A percentile compares a stretch with the other conserved stretches of the same genome.
phyloP scores from a whole-genome alignment of 1,140 invertebrate genomes.

The Nephila pilipes region DNA sequence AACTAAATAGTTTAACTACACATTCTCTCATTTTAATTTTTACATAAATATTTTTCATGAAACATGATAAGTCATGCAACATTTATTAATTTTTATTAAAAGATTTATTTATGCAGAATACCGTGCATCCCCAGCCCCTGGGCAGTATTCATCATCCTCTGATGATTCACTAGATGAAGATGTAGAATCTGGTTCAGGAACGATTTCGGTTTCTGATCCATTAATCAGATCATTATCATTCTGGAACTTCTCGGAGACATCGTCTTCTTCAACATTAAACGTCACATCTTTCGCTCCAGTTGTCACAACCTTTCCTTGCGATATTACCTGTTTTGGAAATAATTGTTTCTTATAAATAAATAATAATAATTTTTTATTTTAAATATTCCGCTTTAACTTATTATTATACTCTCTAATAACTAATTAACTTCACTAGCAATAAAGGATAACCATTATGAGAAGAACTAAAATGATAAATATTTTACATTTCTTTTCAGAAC shows the following conservation, averaged over 20 bases:
- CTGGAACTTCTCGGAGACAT: constrained; percentile 3
- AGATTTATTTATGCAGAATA: not conserved
- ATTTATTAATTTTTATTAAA: no score
- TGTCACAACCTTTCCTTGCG: constrained; percentile 10
- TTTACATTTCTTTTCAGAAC: no score
- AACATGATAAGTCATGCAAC: no score
- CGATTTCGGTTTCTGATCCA: constrained; percentile 44
- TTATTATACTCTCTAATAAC: no score
- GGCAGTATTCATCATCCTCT: constrained; percentile 19
- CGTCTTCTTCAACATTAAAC: constrained; percentile 34
- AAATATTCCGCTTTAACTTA: no score
- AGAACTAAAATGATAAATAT: no score
- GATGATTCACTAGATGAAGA: not conserved
- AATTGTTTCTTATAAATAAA: not conserved
- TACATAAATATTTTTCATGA: no score
- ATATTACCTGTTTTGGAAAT: not conserved
- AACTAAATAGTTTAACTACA: no score
- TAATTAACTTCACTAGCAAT: no score
- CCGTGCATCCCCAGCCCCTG: constrained; percentile 33
- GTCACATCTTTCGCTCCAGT: not conserved
- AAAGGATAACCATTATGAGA: no score
- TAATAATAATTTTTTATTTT: not conserved
- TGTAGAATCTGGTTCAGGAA: not conserved
- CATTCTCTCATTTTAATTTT: no score
- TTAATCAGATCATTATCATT: constrained; percentile 30